A percentile compares a stretch with the other conserved stretches of the same genome.
These are phyloP conservation scores for Halichoerus grypus DNA, from an alignment of 2,113 vertebrate species.

Conservation along the genomic window DNA sequence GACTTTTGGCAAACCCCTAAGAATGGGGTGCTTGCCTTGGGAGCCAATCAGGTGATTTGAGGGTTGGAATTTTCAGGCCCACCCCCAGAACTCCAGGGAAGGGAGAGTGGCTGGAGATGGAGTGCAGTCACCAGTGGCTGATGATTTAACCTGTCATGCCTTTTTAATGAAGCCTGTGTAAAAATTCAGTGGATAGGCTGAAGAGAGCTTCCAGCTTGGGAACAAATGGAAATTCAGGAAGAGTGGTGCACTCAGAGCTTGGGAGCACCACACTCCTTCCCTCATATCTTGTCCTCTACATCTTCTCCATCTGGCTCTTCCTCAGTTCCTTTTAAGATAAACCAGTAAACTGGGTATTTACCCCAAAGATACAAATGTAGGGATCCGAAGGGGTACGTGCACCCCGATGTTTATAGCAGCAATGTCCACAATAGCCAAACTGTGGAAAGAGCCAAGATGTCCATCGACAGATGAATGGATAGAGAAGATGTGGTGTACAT, in stretches of 20 bases:
- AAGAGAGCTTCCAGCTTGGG: background rate
- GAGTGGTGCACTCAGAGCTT: background rate
- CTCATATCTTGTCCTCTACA: background rate
- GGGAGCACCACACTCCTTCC: background rate
- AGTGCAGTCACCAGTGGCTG: background rate
- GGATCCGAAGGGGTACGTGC: too few species aligned
- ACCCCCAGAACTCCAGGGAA: background rate
- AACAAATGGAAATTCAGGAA: background rate
- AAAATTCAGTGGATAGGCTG: background rate
- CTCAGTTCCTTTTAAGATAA: background rate
- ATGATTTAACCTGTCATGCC: background rate
- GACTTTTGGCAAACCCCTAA: background rate
- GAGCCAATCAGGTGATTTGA: background rate
- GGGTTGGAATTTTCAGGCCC: background rate
- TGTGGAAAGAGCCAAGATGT: too few species aligned
- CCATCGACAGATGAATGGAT: too few species aligned
- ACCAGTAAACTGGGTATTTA: background rate
- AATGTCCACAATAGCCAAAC: too few species aligned
- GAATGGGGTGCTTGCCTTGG: background rate
- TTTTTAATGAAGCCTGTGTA: background rate
- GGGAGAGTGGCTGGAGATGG: background rate
- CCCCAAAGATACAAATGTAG: too few species aligned
- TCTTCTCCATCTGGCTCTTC: background rate
- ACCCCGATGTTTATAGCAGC: too few species aligned
- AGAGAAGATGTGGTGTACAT: too few species aligned